phyloP scores from a whole-genome alignment of 2,888 invertebrate genomes.

The Venusia cambrica region DNA sequence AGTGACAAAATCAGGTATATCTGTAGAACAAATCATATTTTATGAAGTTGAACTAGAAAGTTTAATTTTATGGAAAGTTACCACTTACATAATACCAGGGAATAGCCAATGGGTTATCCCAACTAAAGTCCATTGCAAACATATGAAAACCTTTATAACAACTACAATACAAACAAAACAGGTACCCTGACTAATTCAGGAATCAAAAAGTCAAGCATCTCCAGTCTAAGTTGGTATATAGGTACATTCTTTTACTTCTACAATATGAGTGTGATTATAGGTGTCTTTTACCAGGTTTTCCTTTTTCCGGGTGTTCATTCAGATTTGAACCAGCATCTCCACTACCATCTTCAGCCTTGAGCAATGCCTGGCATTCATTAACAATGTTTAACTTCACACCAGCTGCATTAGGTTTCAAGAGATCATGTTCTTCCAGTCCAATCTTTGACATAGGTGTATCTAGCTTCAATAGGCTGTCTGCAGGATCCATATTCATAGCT shows the following conservation, averaged over 20 bases:
- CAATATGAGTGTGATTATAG: background rate
- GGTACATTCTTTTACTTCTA: no score
- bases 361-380: slow-evolving; percentile 68
- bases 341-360: slow-evolving; percentile 69
- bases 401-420: slow-evolving; percentile 42
- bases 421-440: slow-evolving; percentile 43
- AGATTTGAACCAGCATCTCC: slow-evolving; percentile 57
- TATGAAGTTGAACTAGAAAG: slow-evolving; percentile 1
- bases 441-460: slow-evolving; percentile 34
- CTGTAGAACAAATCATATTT: slow-evolving; percentile 35
- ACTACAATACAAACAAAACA: no score
- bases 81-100: no score
- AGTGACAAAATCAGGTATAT: slow-evolving; percentile 50
- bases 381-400: slow-evolving; percentile 60
- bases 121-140: no score
- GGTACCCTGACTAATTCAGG: no score
- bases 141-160: no score
- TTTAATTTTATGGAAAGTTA: no score
- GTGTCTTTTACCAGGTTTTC: slow-evolving; percentile 38
- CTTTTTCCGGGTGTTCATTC: slow-evolving; percentile 37
- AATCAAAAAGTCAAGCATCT: no score
- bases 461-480: slow-evolving; percentile 45
- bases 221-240: no score
- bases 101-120: no score
- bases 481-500: slow-evolving; percentile 64